Evolutionary conservation across 2,113 vertebrate species (phyloP), one percentile per base, ranked within the genome.

Genomic region (Brienomyrus brachyistius): DNA sequence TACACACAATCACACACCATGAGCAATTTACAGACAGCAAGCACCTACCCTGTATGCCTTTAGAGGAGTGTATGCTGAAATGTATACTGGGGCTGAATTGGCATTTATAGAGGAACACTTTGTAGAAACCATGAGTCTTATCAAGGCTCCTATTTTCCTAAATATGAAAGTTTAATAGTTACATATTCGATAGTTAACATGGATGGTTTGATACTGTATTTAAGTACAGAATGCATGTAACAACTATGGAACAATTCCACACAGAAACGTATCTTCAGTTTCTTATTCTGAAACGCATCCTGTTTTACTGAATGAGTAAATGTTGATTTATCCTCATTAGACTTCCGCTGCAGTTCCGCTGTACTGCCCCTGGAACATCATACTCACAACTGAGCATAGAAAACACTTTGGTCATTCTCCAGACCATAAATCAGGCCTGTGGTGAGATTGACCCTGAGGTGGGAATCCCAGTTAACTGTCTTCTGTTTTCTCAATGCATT

Each of bases 281-380:
- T 5, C 10, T 1, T 1, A 1, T 48, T 84, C 82, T 48, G 82
- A 5, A 43, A 48, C 13, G 43, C 43, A 47, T n/a, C 3, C 23
- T 10, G 82, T 48, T 84, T 48, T 23, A 48, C 15, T 27, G 45
- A 47, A 52, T 54, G 21, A 52, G 48, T 47, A 19, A 1, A 31
- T 90, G 17, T 62, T 86, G 4, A 43, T 90, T 59, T 48, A 56
- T 3, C 87, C 50, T 86, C 13, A 43, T 19, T 86, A 96, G 96
- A 47, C 94, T 96, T 82, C 94, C 95, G 74, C 23, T 89, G 13
- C 0, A 45, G 80, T 91, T 59, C 70, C 93, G 89, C 4, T 96
- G 96, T 51, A 45, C 51, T 0, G 94, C 90, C 66, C 95, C 95
- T 1, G 94, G 90, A 0, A 10, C 7, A 0, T 93, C 94, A 0